phyloP scores from a whole-genome alignment of 2,797 vertebrate species.

The Betta splendens region DNA sequence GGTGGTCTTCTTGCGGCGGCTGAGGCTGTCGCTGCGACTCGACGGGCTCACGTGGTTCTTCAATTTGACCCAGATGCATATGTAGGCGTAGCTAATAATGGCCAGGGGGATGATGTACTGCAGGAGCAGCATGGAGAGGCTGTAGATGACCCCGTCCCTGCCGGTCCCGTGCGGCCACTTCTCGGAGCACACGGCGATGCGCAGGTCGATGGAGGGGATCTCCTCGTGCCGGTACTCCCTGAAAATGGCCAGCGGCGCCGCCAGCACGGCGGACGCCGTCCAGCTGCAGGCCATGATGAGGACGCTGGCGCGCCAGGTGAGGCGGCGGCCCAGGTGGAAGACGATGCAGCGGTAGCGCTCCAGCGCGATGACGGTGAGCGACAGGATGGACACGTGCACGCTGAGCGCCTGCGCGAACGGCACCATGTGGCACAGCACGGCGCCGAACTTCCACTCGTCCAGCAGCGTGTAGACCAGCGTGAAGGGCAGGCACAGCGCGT shows the following conservation, averaged over 20 bases:
- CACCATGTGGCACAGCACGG: constrained; percentile 89
- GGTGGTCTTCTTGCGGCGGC: constrained; percentile 89
- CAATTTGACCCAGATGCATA: constrained; percentile 93
- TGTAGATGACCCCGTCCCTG: constrained; percentile 91
- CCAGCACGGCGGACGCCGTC: constrained; percentile 86
- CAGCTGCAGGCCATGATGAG: constrained; percentile 88
- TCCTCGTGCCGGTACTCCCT: constrained; percentile 89
- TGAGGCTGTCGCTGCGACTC: constrained; percentile 84
- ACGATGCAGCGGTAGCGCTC: constrained; percentile 92
- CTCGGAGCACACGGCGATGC: constrained; percentile 91
- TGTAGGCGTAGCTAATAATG: constrained; percentile 91
- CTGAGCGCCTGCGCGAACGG: constrained; percentile 92
- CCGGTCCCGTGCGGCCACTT: constrained; percentile 90
- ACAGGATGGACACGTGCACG: constrained; percentile 91
- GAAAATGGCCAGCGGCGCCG: constrained; percentile 91
- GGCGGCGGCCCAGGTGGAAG: constrained; percentile 89
- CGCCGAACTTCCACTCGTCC: constrained; percentile 94
- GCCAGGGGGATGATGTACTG: constrained; percentile 90
- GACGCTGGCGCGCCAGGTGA: constrained; percentile 87
- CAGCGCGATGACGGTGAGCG: constrained; percentile 90
- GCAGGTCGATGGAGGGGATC: constrained; percentile 88
- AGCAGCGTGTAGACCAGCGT: constrained; percentile 90
- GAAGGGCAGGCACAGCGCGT: constrained; percentile 91
- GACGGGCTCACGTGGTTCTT: constrained; percentile 90
- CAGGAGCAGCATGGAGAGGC: constrained; percentile 90